phyloP scores from a whole-genome alignment of 2,888 invertebrate species.

The Ephialtes manifestator region DNA sequence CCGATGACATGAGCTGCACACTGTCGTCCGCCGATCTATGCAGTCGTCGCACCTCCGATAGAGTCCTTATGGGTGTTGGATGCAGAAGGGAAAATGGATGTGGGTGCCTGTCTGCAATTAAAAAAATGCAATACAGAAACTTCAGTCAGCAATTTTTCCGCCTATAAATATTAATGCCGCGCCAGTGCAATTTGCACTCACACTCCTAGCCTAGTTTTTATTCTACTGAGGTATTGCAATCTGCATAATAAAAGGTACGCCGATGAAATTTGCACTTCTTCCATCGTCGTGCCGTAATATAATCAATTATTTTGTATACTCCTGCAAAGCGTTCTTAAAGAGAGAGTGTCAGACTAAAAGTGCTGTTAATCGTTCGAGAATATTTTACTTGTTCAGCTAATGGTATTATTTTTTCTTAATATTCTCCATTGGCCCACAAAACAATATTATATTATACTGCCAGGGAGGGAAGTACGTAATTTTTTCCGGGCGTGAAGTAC shows the following conservation, averaged over 20 bases:
- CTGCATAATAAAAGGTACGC: slow-evolving; percentile 5
- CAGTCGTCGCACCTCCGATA: slow-evolving; percentile 87
- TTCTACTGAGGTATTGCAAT: not conserved
- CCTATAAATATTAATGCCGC: not conserved
- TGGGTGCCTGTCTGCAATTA: slow-evolving; percentile 85
- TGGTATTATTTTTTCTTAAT: no score
- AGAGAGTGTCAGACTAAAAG: not conserved
- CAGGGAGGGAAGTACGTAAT: no score
- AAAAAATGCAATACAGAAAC: slow-evolving; percentile 12
- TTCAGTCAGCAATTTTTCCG: slow-evolving; percentile 11
- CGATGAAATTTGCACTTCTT: not conserved
- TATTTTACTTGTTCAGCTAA: no score
- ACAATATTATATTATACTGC: no score
- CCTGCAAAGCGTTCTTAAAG: not conserved
- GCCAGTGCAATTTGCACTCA: slow-evolving; percentile 11
- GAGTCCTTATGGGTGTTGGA: slow-evolving; percentile 87
- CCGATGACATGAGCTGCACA: slow-evolving; percentile 87
- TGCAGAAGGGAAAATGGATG: slow-evolving; percentile 87
- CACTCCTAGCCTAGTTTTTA: not conserved
- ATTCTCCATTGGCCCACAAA: no score
- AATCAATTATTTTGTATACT: not conserved
- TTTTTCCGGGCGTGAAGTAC: no score
- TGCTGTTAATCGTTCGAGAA: no score
- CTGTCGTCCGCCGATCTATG: slow-evolving; percentile 86
- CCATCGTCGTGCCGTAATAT: not conserved